These are phyloP conservation scores for Sapayoa aenigma DNA, from an alignment of 2,113 vertebrate species.

Conservation along the genomic window DNA sequence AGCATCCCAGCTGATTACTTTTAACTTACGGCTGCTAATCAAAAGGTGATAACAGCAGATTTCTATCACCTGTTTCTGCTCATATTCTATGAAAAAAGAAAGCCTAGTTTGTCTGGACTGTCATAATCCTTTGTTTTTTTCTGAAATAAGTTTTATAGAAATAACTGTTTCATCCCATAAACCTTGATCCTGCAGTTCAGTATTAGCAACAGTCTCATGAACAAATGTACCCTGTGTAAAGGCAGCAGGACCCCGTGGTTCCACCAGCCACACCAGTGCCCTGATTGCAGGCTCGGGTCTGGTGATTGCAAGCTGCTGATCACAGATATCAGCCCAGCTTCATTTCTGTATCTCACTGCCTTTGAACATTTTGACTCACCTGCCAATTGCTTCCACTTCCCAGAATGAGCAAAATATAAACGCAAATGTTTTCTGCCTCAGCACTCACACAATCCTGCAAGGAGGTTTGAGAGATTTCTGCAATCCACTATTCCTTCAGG, in stretches of 20 bases:
- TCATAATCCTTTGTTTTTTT: not conserved
- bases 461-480: not conserved
- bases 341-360: not conserved
- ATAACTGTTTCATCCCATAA: not conserved
- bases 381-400: not conserved
- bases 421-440: not conserved
- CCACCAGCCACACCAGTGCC: not conserved
- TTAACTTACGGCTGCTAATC: not conserved
- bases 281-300: not conserved
- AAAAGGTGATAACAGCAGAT: not conserved
- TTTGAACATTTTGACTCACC: not conserved
- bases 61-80: not conserved
- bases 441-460: not conserved
- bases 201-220: not conserved
- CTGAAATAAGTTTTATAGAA: not conserved
- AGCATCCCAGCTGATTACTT: not conserved
- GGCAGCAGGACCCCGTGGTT: not conserved
- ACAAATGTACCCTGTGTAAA: fast-evolving
- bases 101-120: not conserved
- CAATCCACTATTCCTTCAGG: not conserved
- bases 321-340: not conserved
- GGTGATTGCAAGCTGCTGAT: not conserved
- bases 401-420: not conserved
- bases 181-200: not conserved
- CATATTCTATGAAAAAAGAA: not conserved